phyloP scores from a whole-genome alignment of 2,113 vertebrate genomes.

The Peromyscus maniculatus region DNA sequence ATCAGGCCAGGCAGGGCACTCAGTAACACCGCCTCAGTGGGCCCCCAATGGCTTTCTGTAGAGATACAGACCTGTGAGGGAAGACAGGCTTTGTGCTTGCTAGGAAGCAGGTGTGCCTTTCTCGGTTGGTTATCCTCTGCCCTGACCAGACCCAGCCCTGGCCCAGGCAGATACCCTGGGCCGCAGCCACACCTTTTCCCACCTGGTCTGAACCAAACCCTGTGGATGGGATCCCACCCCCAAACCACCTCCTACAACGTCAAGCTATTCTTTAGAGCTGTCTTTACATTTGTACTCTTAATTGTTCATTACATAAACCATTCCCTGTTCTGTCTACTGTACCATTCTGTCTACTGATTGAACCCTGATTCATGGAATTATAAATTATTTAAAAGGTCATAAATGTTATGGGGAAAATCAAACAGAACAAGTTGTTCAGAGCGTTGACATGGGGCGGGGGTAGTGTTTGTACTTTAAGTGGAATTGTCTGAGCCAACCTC shows the following conservation, averaged over 20 bases:
- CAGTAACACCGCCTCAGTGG: not conserved
- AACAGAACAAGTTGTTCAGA: not conserved
- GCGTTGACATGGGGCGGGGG: not conserved
- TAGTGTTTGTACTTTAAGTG: not conserved
- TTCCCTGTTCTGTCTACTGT: not conserved
- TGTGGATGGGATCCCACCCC: accelerated
- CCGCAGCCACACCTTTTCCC: not conserved
- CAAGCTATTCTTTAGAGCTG: not conserved
- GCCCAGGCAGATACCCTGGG: not conserved
- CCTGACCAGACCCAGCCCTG: not conserved
- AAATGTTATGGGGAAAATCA: not conserved
- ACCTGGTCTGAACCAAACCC: not conserved
- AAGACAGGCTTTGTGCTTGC: not conserved
- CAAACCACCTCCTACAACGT: accelerated
- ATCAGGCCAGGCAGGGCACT: accelerated
- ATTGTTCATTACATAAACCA: not conserved
- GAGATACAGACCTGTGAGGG: not conserved
- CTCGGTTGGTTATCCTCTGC: not conserved
- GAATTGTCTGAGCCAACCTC: not conserved
- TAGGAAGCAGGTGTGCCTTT: not conserved
- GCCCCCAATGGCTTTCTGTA: not conserved
- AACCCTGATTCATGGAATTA: not conserved
- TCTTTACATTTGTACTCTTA: not conserved
- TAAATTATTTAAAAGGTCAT: not conserved
- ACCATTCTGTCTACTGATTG: not conserved